A percentile compares a stretch with the other conserved stretches of the same genome.
Conservation (phyloP, 2,113 vertebrate genomes). For the Thoracochromis brauschi region DNA sequence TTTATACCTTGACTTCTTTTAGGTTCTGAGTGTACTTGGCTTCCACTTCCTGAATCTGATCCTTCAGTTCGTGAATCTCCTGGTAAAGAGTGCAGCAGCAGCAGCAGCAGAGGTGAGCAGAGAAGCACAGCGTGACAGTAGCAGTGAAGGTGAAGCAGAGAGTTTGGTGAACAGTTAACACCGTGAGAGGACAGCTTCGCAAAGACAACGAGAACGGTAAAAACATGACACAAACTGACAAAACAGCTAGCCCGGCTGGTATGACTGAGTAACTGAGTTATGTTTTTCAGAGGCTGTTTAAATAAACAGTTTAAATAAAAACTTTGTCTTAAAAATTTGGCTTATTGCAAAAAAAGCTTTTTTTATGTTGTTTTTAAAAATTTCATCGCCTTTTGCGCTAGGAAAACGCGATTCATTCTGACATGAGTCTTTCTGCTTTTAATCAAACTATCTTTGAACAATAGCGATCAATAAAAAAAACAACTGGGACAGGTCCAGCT, state of each 20-base stretch:
- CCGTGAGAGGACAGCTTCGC: neutral
- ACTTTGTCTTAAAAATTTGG: neutral
- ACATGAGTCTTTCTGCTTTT: neutral
- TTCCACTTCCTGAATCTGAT: constrained; percentile 97
- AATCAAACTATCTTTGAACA: neutral
- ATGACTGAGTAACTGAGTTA: neutral
- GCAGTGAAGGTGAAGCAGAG: constrained; percentile 4
- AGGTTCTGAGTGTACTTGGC: constrained; percentile 88
- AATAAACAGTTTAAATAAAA: neutral
- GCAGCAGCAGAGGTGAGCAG: neutral
- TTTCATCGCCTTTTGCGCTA: fast-evolving
- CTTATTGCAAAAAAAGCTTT: neutral
- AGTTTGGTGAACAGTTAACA: neutral
- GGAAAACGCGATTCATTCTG: fast-evolving
- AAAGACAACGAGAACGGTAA: neutral
- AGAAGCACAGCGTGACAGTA: neutral
- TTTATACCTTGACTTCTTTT: constrained; percentile 89
- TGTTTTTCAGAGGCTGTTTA: neutral
- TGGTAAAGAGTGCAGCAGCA: constrained; percentile 57
- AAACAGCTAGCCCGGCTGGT: fast-evolving
- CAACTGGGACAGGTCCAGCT: neutral
- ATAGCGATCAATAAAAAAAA: neutral
- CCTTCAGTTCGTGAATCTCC: constrained; percentile 96
- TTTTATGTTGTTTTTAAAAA: neutral
- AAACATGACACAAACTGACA: neutral